phyloP scores from a whole-genome alignment of 2,113 vertebrate genomes.

The Butorides virescens region DNA sequence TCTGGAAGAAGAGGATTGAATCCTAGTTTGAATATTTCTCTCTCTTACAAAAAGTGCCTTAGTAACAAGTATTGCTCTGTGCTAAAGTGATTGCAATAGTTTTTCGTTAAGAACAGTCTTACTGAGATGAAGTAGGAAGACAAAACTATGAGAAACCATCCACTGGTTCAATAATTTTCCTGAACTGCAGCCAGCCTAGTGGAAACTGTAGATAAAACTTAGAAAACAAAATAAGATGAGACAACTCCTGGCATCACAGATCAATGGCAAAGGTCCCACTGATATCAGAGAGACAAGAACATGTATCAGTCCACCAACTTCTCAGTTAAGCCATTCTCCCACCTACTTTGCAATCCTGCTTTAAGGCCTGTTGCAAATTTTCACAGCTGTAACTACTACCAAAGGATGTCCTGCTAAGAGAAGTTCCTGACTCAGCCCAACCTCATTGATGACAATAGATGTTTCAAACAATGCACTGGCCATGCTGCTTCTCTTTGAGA shows the following conservation, averaged over 20 bases:
- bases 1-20: background rate
- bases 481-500: background rate
- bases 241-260: background rate
- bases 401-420: background rate
- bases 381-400: background rate
- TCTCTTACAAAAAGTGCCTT: background rate
- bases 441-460: background rate
- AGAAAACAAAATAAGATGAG: background rate
- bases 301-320: background rate
- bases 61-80: background rate
- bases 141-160: background rate
- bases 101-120: background rate
- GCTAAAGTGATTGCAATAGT: background rate
- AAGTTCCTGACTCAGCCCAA: background rate
- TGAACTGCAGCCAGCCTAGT: background rate
- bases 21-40: background rate
- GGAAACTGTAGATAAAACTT: conserved; percentile 18
- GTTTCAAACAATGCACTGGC: background rate
- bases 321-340: background rate
- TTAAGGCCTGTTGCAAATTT: background rate
- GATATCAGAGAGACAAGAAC: background rate
- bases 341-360: background rate
- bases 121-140: background rate
- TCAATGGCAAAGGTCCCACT: background rate
- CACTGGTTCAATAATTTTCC: background rate